phyloP scores from a whole-genome alignment of 2,888 invertebrate species.

The Colletes collaris region DNA sequence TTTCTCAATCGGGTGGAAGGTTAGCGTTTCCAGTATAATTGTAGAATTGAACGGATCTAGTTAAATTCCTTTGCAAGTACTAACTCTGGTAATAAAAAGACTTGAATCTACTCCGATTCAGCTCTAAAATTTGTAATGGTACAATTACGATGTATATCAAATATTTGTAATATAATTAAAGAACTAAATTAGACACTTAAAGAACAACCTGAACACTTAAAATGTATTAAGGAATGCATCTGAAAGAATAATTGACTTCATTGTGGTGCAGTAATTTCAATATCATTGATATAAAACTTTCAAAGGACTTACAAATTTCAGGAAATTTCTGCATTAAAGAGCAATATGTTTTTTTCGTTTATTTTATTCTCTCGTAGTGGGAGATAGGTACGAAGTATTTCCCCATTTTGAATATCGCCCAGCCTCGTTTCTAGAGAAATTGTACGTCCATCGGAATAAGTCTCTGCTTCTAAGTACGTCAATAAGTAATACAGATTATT shows the following conservation, averaged over 20 bases:
- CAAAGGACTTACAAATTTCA: constrained; percentile 16
- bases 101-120: no score
- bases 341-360: constrained; percentile 24
- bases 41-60: no score
- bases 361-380: constrained; percentile 2
- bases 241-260: neutral
- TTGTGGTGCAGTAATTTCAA: constrained; percentile 9
- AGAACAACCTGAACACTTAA: no score
- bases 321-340: constrained; percentile 14
- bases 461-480: constrained; percentile 40
- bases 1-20: no score
- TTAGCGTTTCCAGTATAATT: no score
- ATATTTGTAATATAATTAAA: no score
- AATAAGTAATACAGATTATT: constrained; percentile 54
- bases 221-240: no score
- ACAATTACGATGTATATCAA: no score
- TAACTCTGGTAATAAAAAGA: no score
- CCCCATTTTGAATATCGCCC: constrained; percentile 3
- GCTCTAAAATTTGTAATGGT: no score
- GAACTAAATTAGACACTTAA: no score
- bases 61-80: no score
- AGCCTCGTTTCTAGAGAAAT: constrained; percentile 32
- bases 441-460: constrained; percentile 48
- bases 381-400: constrained; percentile 32
- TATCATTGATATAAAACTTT: constrained; percentile 30